Evolutionary conservation across 2,113 vertebrate species (phyloP), one percentile per base, ranked within the genome.

Genomic region (Speoplatyrhinus poulsoni): DNA sequence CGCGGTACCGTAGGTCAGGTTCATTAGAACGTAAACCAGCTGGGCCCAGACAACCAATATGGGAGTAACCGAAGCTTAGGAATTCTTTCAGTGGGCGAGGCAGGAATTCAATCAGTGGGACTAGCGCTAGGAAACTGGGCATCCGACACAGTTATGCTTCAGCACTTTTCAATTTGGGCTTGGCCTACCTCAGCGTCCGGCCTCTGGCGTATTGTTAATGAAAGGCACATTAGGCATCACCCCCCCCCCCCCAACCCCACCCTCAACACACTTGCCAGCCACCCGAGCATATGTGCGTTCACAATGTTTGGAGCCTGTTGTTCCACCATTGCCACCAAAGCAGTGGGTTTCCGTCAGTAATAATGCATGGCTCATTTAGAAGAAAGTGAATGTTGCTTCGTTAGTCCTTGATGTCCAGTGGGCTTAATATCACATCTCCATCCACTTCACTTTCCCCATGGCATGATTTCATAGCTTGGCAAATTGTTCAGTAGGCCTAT

Each of bases 121-220:
- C 81, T 83, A 72, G 76, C 76, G 82, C 80, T 60, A 65, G 87
- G 87, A 89, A 89, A 78, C 79, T 55, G 82, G 83, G 82, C 85
- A 84, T 90, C 87, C 69, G 79, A 87, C 84, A 85, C 85, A 84
- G 90, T 83, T 88, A 79, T 80, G 89, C 88, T 87, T 88, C 81
- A 86, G 81, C 85, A 88, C 88, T 86, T 90, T 90, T 92, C 88
- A 90, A 90, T 90, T 92, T 92, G 80, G 62, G 73, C 67, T 75
- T 66, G 83, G 83, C 64, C 82, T 78, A 73, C 85, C 73, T 80
- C 70, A 80, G 85, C 79, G 82, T 77, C 52, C 62, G 79, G 86
- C 81, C 88, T 80, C 80, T 77, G 82, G 86, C 69, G 60, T 73
- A 71, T 85, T 77, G 72, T 89, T 90, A 90, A 90, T 89, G 85